Base-by-base conservation (phyloP, 2,113 vertebrate species). In the Columba janthina region DNA sequence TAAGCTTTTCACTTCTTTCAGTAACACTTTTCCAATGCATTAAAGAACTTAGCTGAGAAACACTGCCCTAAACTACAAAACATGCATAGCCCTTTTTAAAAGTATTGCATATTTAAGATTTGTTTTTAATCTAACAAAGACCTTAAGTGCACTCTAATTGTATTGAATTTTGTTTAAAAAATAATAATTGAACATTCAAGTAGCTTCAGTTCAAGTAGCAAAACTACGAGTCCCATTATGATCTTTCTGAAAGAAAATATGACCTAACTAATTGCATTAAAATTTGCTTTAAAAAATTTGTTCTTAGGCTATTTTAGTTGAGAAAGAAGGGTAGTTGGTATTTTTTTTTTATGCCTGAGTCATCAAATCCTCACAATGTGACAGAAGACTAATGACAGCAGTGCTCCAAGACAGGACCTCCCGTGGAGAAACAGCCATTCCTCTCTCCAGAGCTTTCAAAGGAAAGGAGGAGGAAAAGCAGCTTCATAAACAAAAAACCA, bases 221-320 rank as follows among this genome's bases (percentile, higher is more conserved):
- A 56, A 94, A 73, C 36, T 21, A 5, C 36, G 24, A 92, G 11
- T 29, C 21, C 34, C 15, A 32, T 60, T 85, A 65, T 6, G 4
- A 75, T 31, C 38, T 74, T 94, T 74, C 54, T 86, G 26, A 84
- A 92, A 70, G 22, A 94, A 96, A 93, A 90, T 62, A 82, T 36
- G 25, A 38, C 50, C 81, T 90, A 94, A 90, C 67, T 94, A 95
- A 83, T 48, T 88, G 46, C 58, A 76, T 64, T 93, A 92, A 88
- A 75, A 88, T 86, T 58, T 91, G 22, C 38, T 84, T 91, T 60
- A 24, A 64, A 86, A 76, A 82, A 56, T 26, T 21, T 88, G 51
- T 76, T 96, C 67, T 89, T 90, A 21, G 70, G 48, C 32, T 73
- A 65, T 66, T 32, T 91, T 85, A n/a, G 34, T 77, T 85, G 76